Evolutionary conservation across 2,888 invertebrate species (phyloP).

Genomic region (Dynastes hyllus): DNA sequence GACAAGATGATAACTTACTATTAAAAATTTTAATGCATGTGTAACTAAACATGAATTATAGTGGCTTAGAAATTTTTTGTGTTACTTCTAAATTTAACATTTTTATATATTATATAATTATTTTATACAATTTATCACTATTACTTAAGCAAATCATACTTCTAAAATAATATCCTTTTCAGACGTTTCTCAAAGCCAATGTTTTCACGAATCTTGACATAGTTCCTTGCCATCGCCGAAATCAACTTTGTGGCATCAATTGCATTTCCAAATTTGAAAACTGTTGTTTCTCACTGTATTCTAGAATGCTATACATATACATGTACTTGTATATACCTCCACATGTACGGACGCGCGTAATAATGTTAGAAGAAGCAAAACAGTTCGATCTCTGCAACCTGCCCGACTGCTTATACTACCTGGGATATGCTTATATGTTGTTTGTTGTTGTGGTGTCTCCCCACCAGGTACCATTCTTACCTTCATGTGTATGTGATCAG

Average conservation of each 20-base stretch:
- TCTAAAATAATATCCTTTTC: too few species aligned
- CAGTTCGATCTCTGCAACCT: conserved; percentile 57
- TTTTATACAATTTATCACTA: too few species aligned
- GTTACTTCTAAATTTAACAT: too few species aligned
- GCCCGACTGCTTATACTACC: conserved; percentile 66
- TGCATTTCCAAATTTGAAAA: background rate
- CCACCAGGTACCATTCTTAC: conserved; percentile 70
- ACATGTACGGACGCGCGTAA: conserved; percentile 23
- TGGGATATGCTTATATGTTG: conserved; percentile 67
- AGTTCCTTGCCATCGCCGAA: too few species aligned
- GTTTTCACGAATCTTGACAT: too few species aligned
- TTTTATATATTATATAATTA: too few species aligned
- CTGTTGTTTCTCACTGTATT: background rate
- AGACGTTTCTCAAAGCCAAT: too few species aligned
- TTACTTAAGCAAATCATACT: too few species aligned
- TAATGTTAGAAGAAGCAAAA: conserved; percentile 41
- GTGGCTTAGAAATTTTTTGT: too few species aligned
- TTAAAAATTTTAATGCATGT: too few species aligned
- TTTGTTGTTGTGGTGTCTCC: conserved; percentile 59
- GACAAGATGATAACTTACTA: too few species aligned
- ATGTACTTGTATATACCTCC: background rate
- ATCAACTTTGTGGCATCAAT: background rate
- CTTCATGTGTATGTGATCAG: conserved; percentile 71
- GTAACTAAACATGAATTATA: too few species aligned
- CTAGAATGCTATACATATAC: background rate